phyloP scores from a whole-genome alignment of 2,797 vertebrate species.

The Anguilla pacifica region DNA sequence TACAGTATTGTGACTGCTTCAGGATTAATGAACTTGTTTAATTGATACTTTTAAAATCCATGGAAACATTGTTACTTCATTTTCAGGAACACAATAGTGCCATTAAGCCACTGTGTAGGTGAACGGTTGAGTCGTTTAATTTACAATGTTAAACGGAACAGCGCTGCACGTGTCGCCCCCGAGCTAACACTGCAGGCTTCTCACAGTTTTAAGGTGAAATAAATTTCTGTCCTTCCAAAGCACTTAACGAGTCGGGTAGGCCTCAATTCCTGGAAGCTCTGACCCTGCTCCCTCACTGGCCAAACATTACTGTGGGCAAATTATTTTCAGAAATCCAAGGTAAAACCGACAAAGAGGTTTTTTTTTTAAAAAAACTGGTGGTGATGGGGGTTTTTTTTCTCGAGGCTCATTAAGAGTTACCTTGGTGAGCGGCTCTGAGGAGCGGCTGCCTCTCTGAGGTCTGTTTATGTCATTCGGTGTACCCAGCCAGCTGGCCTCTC shows the following conservation, averaged over 20 bases:
- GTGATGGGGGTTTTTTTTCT: not conserved
- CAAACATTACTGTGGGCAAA: not conserved
- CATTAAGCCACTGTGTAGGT: not conserved
- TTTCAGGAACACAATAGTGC: not conserved
- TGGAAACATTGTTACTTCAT: not conserved
- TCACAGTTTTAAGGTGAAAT: not conserved
- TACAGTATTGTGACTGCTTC: not conserved
- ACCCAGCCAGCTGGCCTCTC: constrained; percentile 54
- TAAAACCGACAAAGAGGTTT: not conserved
- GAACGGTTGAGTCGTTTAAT: constrained; percentile 2
- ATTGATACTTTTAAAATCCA: constrained; percentile 4
- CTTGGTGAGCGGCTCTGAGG: constrained; percentile 2
- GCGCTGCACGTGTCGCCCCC: not conserved
- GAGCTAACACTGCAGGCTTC: not conserved
- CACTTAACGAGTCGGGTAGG: too few species aligned
- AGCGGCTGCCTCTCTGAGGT: constrained; percentile 57
- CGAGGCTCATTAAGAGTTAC: not conserved
- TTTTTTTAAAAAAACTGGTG: not conserved
- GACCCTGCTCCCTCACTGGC: not conserved
- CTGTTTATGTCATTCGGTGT: constrained; percentile 67
- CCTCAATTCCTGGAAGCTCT: not conserved
- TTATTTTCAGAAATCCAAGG: not conserved
- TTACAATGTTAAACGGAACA: not conserved
- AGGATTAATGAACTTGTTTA: not conserved
- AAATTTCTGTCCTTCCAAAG: not conserved